Evolutionary conservation across 37 sponge, comb jelly and placozoan genomes (phyloP), one percentile per base, ranked within the genome.

Genomic region (Bolinopsis microptera): DNA sequence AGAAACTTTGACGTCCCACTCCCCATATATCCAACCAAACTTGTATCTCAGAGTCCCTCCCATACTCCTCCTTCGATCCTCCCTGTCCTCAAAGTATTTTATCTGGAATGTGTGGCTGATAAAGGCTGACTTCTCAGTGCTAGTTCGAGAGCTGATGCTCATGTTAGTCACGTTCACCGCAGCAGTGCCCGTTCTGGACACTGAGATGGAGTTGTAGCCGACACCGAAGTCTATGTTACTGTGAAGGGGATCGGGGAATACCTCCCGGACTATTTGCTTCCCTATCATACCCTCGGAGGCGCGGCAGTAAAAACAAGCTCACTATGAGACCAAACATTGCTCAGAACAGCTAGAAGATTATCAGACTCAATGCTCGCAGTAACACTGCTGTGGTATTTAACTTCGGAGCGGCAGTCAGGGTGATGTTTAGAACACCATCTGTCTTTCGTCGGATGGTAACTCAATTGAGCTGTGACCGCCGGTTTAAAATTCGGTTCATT

Each of bases 181-280:
- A 24, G 5, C 26, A 23, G 75, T 72, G 2, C 75, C 75, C 18
- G 75, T 72, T 72, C 75, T n/a, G 31, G 75, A 72, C 75, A 72
- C 22, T 8, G 75, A 72, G 31, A 72, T 72, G 75, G 75, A n/a
- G 75, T 72, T 72, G 75, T 72, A 72, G 5, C 75, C 75, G 22
- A 28, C 75, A 23, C 75, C 75, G 31, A 72, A 72, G 26, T 72
- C 75, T n/a, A 72, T 28, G 5, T n/a, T 72, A 5, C 31, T 30
- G n/a, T 28, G 26, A 2, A 30, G 31, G 18, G 75, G 75, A 72
- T 28, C 75, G 13, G 75, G 75, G 75, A 72, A 72, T n/a, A 72
- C 75, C 5, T 72, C 75, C 5, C 26, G 13, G n/a, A 72, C 75
- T 8, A 30, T n/a, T 21, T 72, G 75, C 5, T 5, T 28, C 75